These are phyloP conservation scores for Paramuricea clavata DNA, from an alignment of 92 coral and sea anemone genomes.

Conservation along the genomic window DNA sequence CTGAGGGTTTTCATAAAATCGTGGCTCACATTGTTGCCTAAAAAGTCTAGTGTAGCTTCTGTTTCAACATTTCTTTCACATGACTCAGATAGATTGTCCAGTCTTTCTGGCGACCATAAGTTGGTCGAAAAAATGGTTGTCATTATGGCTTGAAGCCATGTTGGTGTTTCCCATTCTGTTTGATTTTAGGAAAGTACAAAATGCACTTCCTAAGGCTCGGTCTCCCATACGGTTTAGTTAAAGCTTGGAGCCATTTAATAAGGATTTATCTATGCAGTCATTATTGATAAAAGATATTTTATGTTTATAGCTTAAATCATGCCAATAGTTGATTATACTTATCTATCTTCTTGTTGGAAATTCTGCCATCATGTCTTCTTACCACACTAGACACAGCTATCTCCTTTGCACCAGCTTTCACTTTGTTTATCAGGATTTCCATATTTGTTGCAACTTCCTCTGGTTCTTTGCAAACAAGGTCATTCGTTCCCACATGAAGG, in stretches of 20 bases:
- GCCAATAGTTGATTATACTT: neutral
- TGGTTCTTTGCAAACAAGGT: neutral
- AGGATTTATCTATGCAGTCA: neutral
- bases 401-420: neutral
- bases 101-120: neutral
- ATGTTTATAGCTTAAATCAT: neutral
- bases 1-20: neutral
- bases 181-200: neutral
- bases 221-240: neutral
- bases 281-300: neutral
- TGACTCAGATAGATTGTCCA: neutral
- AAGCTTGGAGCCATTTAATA: constrained; percentile 6
- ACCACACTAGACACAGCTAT: constrained; percentile 7
- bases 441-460: neutral
- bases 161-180: neutral
- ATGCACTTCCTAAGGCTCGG: neutral
- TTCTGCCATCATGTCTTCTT: neutral
- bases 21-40: neutral
- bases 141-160: neutral
- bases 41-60: neutral
- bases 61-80: neutral
- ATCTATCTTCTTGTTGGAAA: neutral
- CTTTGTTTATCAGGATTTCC: neutral
- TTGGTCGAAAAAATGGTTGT: neutral
- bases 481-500: constrained; percentile 11